Percentiles rank a stretch among this genome's conserved stretches.
These are phyloP conservation scores for Drosophila kikkawai DNA, from an alignment of 1,140 invertebrate species.

Conservation along the genomic window DNA sequence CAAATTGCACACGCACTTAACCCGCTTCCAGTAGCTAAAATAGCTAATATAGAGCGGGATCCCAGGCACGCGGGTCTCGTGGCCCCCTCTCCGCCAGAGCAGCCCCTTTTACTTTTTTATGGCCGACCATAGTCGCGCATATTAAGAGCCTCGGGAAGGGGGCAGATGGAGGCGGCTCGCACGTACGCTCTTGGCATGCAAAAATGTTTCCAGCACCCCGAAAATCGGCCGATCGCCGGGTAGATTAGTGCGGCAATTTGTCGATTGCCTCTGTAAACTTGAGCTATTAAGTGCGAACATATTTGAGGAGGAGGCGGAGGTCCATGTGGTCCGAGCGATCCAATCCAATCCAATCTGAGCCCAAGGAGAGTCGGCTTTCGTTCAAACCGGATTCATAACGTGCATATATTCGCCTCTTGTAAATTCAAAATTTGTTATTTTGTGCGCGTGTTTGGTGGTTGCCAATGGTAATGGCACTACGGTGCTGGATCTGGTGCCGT, in stretches of 20 bases:
- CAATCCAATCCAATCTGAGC: conserved; percentile 11
- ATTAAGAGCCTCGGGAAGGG: conserved; percentile 34
- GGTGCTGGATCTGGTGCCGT: conserved; percentile 42
- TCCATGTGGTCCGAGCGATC: conserved; percentile 4
- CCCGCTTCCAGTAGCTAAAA: conserved; percentile 72
- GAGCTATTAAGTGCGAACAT: conserved; percentile 83
- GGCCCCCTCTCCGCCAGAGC: conserved; percentile 6
- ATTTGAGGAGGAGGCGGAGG: conserved; percentile 61
- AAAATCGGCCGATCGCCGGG: conserved; percentile 38
- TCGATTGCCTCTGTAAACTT: conserved; percentile 79
- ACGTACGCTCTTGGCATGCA: conserved; percentile 47
- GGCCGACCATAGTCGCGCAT: conserved; percentile 35
- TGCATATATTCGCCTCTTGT: conserved; percentile 36
- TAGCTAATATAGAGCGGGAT: conserved; percentile 62
- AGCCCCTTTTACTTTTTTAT: conserved; percentile 37
- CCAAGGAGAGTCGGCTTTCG: conserved; percentile 62
- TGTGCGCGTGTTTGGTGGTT: conserved; percentile 62
- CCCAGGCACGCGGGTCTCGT: conserved; percentile 27
- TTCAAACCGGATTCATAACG: conserved; percentile 75
- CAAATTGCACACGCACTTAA: conserved; percentile 82
- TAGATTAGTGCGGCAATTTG: conserved; percentile 78
- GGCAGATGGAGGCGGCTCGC: background rate
- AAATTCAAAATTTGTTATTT: conserved; percentile 78
- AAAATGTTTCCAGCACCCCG: conserved; percentile 37
- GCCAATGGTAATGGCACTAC: conserved; percentile 17